These are phyloP conservation scores for Strongylocentrotus purpuratus DNA, from an alignment of 35 echinoderm and acorn worm species.

Conservation along the genomic window DNA sequence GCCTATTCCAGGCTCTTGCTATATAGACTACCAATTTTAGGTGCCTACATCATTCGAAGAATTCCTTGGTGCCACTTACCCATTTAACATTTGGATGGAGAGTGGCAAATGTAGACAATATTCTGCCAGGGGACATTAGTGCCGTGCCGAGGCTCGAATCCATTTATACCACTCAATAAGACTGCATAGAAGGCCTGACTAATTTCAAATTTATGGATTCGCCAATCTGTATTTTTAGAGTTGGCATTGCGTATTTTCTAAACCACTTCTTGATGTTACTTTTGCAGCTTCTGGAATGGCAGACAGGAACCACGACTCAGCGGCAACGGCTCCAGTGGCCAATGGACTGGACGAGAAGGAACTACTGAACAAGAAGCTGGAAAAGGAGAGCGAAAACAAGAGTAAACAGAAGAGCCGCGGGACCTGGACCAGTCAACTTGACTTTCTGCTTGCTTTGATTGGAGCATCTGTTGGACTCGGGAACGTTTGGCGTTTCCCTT, in stretches of 20 bases:
- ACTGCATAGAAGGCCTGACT: no score
- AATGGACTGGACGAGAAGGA: background rate
- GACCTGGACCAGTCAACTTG: constrained; percentile 50
- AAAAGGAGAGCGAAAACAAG: background rate
- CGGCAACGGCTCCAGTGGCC: background rate
- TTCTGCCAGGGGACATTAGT: no score
- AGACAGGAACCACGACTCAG: background rate
- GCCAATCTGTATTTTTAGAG: background rate
- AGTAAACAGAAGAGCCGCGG: background rate
- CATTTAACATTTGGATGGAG: no score
- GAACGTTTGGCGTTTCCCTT: constrained; percentile 75
- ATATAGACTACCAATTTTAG: no score
- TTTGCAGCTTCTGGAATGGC: background rate
- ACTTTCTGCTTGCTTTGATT: constrained; percentile 66
- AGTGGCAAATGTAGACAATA: no score
- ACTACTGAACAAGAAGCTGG: constrained; percentile 12
- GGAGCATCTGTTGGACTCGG: constrained; percentile 64
- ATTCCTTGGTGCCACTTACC: no score
- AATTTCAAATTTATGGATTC: background rate
- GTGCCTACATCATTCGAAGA: no score
- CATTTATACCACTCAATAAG: no score
- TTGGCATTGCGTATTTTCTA: background rate
- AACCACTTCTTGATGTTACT: background rate
- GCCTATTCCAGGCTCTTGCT: no score
- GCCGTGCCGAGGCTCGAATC: no score